Evolutionary conservation across 2,113 vertebrate genomes (phyloP).

Genomic region (Alouatta palliata): DNA sequence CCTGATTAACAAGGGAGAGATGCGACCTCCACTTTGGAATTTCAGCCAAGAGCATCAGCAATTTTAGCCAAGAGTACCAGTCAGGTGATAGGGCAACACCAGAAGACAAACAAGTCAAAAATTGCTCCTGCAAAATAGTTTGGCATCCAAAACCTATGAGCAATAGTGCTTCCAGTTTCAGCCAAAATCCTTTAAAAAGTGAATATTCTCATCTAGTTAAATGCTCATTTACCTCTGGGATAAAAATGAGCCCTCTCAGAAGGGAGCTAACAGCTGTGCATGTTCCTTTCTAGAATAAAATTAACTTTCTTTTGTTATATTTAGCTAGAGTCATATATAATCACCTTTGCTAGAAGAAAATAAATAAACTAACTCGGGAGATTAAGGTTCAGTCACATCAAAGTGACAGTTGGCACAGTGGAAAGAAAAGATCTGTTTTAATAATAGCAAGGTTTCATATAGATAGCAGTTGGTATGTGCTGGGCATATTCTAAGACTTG

Average conservation of each 20-base stretch:
- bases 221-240: background rate
- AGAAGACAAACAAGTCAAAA: background rate
- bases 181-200: background rate
- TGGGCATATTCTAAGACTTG: background rate
- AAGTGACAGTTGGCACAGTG: background rate
- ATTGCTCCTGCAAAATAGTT: background rate
- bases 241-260: constrained; percentile 5
- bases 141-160: background rate
- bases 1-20: constrained; percentile 41
- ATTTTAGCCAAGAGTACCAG: background rate
- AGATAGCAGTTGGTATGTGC: background rate
- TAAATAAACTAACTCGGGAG: constrained; percentile 32
- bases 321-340: constrained; percentile 43
- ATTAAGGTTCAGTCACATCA: background rate
- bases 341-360: constrained; percentile 42
- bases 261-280: constrained; percentile 28
- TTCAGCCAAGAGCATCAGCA: background rate
- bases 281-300: constrained; percentile 20
- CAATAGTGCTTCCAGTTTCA: background rate
- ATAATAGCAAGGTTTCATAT: background rate
- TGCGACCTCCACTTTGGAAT: background rate
- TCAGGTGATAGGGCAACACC: background rate
- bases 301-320: constrained; percentile 49
- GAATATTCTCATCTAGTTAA: background rate
- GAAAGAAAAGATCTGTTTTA: background rate